These are phyloP conservation scores for Caenorhabditis virilis DNA, from an alignment of 2,888 invertebrate species.

Conservation along the genomic window DNA sequence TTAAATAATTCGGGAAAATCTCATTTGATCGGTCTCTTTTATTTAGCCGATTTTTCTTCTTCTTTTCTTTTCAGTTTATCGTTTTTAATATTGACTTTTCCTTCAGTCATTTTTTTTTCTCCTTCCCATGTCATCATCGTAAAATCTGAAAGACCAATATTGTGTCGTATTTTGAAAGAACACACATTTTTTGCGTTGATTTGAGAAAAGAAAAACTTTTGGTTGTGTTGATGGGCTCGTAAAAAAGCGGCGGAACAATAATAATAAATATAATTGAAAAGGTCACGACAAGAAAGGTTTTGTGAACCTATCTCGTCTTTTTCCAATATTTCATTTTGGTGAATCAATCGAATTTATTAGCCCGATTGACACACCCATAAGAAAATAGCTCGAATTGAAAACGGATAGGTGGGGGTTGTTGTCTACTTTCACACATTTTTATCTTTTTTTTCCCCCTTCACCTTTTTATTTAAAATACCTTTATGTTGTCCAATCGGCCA, in stretches of 20 bases:
- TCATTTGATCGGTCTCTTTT: no score
- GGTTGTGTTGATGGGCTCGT: constrained; percentile 3
- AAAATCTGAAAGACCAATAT: no score
- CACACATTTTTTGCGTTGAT: background rate
- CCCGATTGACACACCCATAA: no score
- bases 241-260: no score
- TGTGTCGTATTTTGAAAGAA: background rate
- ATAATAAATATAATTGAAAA: constrained; percentile 20
- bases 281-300: constrained; percentile 17
- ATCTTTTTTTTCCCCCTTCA: no score
- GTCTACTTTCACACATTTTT: no score
- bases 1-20: no score
- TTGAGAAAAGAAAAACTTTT: background rate
- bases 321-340: background rate
- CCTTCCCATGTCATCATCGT: no score
- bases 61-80: background rate
- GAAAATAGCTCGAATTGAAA: no score
- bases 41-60: no score
- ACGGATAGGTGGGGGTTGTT: no score
- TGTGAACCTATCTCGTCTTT: constrained; percentile 3
- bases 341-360: background rate
- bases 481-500: background rate
- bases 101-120: background rate
- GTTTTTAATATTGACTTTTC: background rate
- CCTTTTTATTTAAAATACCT: no score